Evolutionary conservation across 2,888 invertebrate species (phyloP), one percentile per base, ranked within the genome.

Genomic region (Lasius platythorax): DNA sequence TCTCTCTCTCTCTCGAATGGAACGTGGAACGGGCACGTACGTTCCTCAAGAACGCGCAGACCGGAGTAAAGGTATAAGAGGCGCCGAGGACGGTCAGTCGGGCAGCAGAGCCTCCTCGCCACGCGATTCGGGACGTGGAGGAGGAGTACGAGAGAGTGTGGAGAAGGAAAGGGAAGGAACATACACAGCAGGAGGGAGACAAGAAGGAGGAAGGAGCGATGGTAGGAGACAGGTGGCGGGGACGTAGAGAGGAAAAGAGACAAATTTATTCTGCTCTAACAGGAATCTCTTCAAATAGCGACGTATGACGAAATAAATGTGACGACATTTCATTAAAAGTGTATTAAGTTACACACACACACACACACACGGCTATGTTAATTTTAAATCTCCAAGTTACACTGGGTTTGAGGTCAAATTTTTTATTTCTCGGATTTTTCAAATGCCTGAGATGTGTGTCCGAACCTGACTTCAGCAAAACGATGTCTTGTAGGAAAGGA

Each of bases 41-140:
- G 93, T 92, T 93, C 92, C 91, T 91, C 92, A 91, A 91, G 93
- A 94, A 94, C 93, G 94, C 94, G 92, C 93, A 93, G 92, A 93
- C 92, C 94, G 93, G 92, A 94, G 94, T 94, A 93, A 92, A 93
- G 92, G 92, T 93, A 89, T 89, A 92, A 83, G 87, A 84, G 86
- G 86, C 85, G 81, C 70, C 90, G 90, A 89, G 93, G 91, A 92
- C 91, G 93, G 93, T 93, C 92, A 93, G 91, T 94, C 93, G 93
- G 93, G 88, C 93, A 93, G 93, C 92, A 92, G 93, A 89, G 93
- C 93, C 92, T 93, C 92, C 94, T 92, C 92, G 90, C 92, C 93
- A 93, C 93, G 92, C 92, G 91, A 93, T 91, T 91, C 84, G 88
- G 85, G 86, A 78, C 85, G 86, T 87, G 84, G 66, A 82, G 79